Percentiles rank a stretch among this genome's conserved stretches.
phyloP scores from a whole-genome alignment of 2,888 invertebrate species.

The Deladenus siricidicola region DNA sequence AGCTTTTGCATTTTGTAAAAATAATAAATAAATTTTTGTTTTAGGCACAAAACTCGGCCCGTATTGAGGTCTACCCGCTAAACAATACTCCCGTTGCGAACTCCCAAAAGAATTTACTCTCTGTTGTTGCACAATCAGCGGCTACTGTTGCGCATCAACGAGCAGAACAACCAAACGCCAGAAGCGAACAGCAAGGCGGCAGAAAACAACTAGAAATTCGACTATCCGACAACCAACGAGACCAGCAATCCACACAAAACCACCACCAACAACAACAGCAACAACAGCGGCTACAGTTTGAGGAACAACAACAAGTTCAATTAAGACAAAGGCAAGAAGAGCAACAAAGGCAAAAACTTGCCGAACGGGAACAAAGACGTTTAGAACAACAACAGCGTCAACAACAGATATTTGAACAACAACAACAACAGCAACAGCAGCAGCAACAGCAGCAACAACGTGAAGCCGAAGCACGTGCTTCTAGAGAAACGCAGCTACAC shows the following conservation, averaged over 20 bases:
- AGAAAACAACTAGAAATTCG: constrained; percentile 2
- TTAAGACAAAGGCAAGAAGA: constrained; percentile 2
- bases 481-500: too few relatives aligned
- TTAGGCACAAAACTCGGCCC: constrained; percentile 49
- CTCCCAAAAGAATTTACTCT: not conserved
- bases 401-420: constrained; percentile 3
- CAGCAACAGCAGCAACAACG: constrained; percentile 1
- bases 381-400: constrained; percentile 11
- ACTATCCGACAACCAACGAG: constrained; percentile 6
- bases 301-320: not conserved
- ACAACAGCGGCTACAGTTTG: constrained; percentile 14
- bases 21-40: constrained; percentile 10
- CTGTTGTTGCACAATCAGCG: constrained; percentile 11
- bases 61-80: constrained; percentile 51
- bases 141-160: not conserved
- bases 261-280: constrained; percentile 10
- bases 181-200: constrained; percentile 4
- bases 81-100: constrained; percentile 21
- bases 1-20: too few relatives aligned
- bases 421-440: constrained; percentile 8
- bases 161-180: not conserved
- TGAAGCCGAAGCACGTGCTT: not conserved
- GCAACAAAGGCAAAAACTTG: not conserved
- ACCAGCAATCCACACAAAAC: constrained; percentile 14
- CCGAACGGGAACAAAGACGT: constrained; percentile 8